phyloP scores from a whole-genome alignment of 2,888 invertebrate genomes.

The Erebia aethiops region DNA sequence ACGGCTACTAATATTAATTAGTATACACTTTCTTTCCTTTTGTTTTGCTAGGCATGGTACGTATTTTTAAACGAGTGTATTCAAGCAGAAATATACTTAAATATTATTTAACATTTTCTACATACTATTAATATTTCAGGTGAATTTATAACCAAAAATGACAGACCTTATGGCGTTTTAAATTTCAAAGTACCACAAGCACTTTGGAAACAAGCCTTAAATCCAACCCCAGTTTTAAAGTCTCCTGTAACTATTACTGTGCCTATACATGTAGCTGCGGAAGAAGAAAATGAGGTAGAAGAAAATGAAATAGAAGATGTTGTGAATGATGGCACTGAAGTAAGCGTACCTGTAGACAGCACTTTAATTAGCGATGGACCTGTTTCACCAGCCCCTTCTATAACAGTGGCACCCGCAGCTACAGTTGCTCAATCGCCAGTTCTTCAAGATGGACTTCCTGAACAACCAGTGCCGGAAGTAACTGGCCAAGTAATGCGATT shows the following conservation, averaged over 20 bases:
- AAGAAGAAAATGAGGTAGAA: slow-evolving; percentile 47
- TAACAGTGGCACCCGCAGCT: slow-evolving; percentile 41
- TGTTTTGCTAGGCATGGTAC: slow-evolving; percentile 50
- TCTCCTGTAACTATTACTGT: slow-evolving; percentile 70
- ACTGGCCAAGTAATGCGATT: slow-evolving; percentile 78
- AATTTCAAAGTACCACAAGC: slow-evolving; percentile 62
- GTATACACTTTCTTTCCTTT: slow-evolving; percentile 40
- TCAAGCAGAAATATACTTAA: neutral
- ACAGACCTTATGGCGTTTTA: slow-evolving; percentile 62
- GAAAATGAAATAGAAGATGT: slow-evolving; percentile 43
- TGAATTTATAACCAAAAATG: slow-evolving; percentile 46
- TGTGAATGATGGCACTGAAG: slow-evolving; percentile 49
- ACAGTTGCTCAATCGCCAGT: slow-evolving; percentile 51
- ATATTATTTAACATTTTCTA: neutral
- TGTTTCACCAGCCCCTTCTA: slow-evolving; percentile 39
- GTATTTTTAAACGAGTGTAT: slow-evolving; percentile 19
- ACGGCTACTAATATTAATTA: slow-evolving; percentile 44
- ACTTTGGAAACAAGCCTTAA: slow-evolving; percentile 67
- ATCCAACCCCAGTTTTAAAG: slow-evolving; percentile 68
- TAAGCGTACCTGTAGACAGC: slow-evolving; percentile 46
- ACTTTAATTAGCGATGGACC: slow-evolving; percentile 45
- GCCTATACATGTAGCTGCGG: slow-evolving; percentile 68
- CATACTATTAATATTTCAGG: slow-evolving; percentile 30
- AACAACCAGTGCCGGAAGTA: slow-evolving; percentile 51
- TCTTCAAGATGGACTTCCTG: slow-evolving; percentile 50